These are phyloP conservation scores for Eupithecia insigniata DNA, from an alignment of 2,888 invertebrate species.

Conservation along the genomic window DNA sequence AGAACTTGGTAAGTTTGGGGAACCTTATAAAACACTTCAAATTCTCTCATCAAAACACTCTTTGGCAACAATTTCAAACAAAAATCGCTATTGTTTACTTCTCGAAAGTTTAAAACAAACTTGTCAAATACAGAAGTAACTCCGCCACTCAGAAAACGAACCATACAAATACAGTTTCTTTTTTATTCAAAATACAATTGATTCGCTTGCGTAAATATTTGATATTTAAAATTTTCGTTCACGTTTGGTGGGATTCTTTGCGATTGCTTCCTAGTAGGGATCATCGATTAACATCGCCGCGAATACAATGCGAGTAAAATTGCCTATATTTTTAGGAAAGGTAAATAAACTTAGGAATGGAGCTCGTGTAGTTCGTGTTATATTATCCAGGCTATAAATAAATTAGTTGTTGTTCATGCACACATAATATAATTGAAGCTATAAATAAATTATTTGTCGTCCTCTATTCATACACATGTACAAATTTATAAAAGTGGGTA, in stretches of 20 bases:
- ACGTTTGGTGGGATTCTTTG: constrained; percentile 72
- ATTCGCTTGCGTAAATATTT: constrained; percentile 41
- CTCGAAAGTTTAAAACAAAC: constrained; percentile 33
- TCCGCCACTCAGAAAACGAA: constrained; percentile 9
- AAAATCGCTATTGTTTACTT: constrained; percentile 28
- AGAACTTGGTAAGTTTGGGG: constrained; percentile 12
- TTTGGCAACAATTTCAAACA: constrained; percentile 12
- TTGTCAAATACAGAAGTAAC: constrained; percentile 27
- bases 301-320: constrained; percentile 54
- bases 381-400: background rate
- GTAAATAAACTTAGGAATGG: background rate
- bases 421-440: too few relatives aligned
- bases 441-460: too few relatives aligned
- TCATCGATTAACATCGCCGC: constrained; percentile 63
- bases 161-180: constrained; percentile 39
- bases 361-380: background rate
- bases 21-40: constrained; percentile 17
- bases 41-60: constrained; percentile 12
- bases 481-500: too few relatives aligned
- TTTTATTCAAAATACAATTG: constrained; percentile 18
- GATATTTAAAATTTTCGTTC: constrained; percentile 56
- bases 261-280: constrained; percentile 71
- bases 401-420: too few relatives aligned
- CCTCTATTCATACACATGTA: too few relatives aligned
- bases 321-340: constrained; percentile 48